Conservation (phyloP, 2,113 vertebrate species). For the Hippocampus guttulatus region DNA sequence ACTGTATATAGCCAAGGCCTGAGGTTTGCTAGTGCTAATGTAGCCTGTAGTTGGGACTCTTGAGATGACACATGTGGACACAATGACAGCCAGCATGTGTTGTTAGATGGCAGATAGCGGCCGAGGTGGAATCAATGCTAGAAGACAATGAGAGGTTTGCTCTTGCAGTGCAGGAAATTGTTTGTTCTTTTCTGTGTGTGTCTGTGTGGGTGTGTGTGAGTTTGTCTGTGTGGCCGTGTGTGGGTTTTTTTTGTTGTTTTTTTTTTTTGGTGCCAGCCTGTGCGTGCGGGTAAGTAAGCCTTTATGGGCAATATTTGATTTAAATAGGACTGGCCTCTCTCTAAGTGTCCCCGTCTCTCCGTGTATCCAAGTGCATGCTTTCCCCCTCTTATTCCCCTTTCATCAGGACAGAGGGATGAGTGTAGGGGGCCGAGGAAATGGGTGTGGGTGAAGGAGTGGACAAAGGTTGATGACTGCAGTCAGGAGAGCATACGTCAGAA, state of each 20-base stretch:
- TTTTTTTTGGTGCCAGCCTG: constrained; percentile 15
- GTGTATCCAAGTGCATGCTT: constrained; percentile 69
- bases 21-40: constrained; percentile 41
- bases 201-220: constrained; percentile 25
- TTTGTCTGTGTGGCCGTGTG: constrained; percentile 13
- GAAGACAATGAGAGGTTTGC: constrained; percentile 69
- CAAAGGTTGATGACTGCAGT: constrained; percentile 25
- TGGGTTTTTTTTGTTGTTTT: not conserved
- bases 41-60: constrained; percentile 48
- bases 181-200: constrained; percentile 53
- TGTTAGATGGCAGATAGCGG: constrained; percentile 59
- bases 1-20: constrained; percentile 49
- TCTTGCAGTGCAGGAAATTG: constrained; percentile 64
- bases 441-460: constrained; percentile 40
- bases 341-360: constrained; percentile 72
- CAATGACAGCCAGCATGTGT: constrained; percentile 42
- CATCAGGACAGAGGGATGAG: constrained; percentile 26
- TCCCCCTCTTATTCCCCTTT: constrained; percentile 53
- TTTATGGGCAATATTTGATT: constrained; percentile 72
- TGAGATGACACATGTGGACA: constrained; percentile 50
- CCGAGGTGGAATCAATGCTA: constrained; percentile 64
- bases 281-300: constrained; percentile 33
- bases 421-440: constrained; percentile 21
- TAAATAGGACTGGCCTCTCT: constrained; percentile 67
- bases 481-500: constrained; percentile 19